Base-by-base conservation (phyloP, 2,888 invertebrate genomes). In the Tetanocera ferruginea region DNA sequence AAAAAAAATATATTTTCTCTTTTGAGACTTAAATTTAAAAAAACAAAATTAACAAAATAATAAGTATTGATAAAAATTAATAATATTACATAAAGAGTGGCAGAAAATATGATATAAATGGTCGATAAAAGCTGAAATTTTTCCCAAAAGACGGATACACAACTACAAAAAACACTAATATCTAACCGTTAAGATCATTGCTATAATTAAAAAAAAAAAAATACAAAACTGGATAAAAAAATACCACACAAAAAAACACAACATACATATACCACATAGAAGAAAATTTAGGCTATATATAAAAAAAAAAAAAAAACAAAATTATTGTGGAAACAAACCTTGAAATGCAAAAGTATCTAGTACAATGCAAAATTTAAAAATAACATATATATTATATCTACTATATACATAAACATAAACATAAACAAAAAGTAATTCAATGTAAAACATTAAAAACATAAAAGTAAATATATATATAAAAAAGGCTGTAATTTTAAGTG, bases 401-500 rank as follows among this genome's bases (percentile, higher is more conserved):
- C 17, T 51, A 19, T 25, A 72, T 25, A 60, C 11, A 6, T 23
- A 19, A 25, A 51, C 6, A 72, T 14, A 19, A 17, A 37, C 19
- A 60, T 14, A 17, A 69, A 31, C 64, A 31, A n/a, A 51, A 14
- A 76, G 66, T 5, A 55, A 73, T 37, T 57, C 23, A 71, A 71
- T 52, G 34, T 49, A 69, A 71, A 62, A 49, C 62, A 78, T 70
- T 67, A 55, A 76, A 77, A 72, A 66, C 55, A 51, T 69, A 75
- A 73, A 78, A 34, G 52, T 64, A 79, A 73, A 72, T 80, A 52
- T 77, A 57, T 55, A 79, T 77, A 57, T 55, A 79, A 62, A 70
- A 88, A 88, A 88, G 89, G 88, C 88, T 88, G 88, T 88, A 88
- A 88, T 89, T 89, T 88, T 88, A 89, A 89, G 89, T 87, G 86